Conservation (phyloP, 2,888 invertebrate species). For the Agrochola macilenta region DNA sequence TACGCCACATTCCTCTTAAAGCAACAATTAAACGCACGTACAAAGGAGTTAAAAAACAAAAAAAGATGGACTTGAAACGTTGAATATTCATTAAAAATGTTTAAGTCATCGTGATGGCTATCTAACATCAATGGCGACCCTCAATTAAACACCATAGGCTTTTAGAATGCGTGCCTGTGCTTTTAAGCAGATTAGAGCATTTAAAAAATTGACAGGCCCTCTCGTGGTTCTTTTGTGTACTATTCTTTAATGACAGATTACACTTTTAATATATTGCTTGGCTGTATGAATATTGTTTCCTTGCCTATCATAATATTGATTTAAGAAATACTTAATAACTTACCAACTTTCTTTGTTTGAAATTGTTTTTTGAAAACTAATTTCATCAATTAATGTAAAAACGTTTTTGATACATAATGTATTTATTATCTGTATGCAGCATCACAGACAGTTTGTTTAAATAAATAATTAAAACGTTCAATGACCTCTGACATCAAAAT, state of each 20-base stretch:
- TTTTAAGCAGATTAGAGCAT: constrained; percentile 77
- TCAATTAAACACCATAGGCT: constrained; percentile 81
- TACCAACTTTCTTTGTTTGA: constrained; percentile 4
- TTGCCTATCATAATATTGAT: constrained; percentile 46
- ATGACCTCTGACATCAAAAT: constrained; percentile 37
- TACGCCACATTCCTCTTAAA: constrained; percentile 62
- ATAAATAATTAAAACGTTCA: constrained; percentile 47
- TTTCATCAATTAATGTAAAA: neutral
- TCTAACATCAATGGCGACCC: constrained; percentile 75
- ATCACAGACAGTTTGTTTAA: constrained; percentile 7
- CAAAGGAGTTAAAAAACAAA: constrained; percentile 68
- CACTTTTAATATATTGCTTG: constrained; percentile 46
- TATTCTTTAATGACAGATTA: constrained; percentile 66
- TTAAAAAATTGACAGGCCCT: constrained; percentile 79
- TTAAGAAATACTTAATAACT: constrained; percentile 29
- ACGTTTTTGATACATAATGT: neutral
- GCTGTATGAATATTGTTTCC: constrained; percentile 47
- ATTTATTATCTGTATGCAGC: neutral
- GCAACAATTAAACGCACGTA: constrained; percentile 70
- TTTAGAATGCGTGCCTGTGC: constrained; percentile 78
- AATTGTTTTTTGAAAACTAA: neutral
- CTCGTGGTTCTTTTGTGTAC: constrained; percentile 70
- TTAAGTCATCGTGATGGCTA: constrained; percentile 84
- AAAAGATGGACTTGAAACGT: constrained; percentile 65
- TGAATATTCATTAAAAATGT: constrained; percentile 85